These are phyloP conservation scores for Mastigias papua DNA, from an alignment of 30 jellyfish, hydroid and myxozoan genomes.

Conservation along the genomic window DNA sequence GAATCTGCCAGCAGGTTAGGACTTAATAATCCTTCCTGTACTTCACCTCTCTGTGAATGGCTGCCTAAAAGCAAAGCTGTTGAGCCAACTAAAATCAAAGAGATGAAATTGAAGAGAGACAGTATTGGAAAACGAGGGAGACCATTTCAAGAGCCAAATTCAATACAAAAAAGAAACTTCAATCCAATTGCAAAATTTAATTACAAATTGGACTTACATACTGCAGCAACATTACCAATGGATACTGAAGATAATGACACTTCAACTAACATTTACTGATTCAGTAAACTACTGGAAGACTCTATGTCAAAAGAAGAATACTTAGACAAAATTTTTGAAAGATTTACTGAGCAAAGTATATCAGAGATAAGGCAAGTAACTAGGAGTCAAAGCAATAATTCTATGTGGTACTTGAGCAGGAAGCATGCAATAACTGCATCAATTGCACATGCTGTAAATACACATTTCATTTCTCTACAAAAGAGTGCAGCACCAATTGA, in stretches of 20 bases:
- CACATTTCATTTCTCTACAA: neutral
- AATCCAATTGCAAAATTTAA: conserved; percentile 29
- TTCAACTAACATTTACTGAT: too few species aligned
- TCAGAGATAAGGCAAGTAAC: conserved; percentile 6
- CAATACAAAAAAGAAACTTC: conserved; percentile 36
- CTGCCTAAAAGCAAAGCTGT: conserved; percentile 54
- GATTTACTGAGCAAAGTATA: neutral
- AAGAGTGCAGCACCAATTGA: conserved; percentile 9
- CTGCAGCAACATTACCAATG: neutral
- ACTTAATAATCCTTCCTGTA: conserved; percentile 50
- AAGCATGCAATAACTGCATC: conserved; percentile 62
- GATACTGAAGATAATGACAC: neutral
- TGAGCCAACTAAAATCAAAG: conserved; percentile 38
- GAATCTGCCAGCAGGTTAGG: conserved; percentile 56
- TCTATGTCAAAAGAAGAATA: neutral
- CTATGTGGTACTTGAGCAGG: conserved; percentile 25
- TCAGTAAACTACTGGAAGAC: neutral
- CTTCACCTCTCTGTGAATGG: conserved; percentile 60
- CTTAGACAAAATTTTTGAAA: neutral
- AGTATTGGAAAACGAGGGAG: conserved; percentile 25
- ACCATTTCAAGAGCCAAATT: conserved; percentile 3
- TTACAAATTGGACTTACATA: neutral
- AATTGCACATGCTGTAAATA: conserved; percentile 21
- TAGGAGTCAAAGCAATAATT: conserved; percentile 51
- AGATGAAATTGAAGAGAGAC: conserved; percentile 38